Conservation (phyloP, 2,888 invertebrate genomes). For the Himalopsyche kuldschensis region DNA sequence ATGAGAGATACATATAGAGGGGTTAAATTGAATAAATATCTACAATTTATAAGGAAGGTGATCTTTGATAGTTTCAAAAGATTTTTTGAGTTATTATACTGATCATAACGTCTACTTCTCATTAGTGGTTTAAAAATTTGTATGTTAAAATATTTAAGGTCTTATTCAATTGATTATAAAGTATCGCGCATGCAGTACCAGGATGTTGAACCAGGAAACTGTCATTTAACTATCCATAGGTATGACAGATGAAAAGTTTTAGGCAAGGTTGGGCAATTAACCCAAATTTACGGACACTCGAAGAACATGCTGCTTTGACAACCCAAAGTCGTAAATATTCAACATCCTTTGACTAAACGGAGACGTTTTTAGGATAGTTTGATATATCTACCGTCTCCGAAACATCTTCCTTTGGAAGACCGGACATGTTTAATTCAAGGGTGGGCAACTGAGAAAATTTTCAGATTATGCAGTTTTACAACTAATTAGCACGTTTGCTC, state of each 20-base stretch:
- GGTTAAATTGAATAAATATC: too few relatives aligned
- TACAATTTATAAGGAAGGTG: too few relatives aligned
- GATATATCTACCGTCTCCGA: background rate
- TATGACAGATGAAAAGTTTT: background rate
- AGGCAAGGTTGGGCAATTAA: background rate
- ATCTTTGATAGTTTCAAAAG: too few relatives aligned
- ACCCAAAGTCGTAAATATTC: background rate
- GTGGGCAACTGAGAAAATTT: background rate
- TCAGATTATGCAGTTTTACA: too few relatives aligned
- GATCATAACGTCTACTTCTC: too few relatives aligned
- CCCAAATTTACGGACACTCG: background rate
- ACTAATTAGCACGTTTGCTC: too few relatives aligned
- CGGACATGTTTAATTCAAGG: background rate
- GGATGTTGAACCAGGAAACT: background rate
- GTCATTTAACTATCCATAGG: background rate
- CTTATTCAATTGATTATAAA: too few relatives aligned
- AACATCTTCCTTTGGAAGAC: background rate
- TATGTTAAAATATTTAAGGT: too few relatives aligned
- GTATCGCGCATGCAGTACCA: background rate
- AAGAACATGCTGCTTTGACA: background rate
- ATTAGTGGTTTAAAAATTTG: too few relatives aligned
- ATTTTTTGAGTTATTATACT: too few relatives aligned
- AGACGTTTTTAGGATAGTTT: background rate
- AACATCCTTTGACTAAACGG: background rate
- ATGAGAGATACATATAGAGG: too few relatives aligned